Evolutionary conservation across 2,888 invertebrate genomes (phyloP).

Genomic region (Drosophila longiperda): DNA sequence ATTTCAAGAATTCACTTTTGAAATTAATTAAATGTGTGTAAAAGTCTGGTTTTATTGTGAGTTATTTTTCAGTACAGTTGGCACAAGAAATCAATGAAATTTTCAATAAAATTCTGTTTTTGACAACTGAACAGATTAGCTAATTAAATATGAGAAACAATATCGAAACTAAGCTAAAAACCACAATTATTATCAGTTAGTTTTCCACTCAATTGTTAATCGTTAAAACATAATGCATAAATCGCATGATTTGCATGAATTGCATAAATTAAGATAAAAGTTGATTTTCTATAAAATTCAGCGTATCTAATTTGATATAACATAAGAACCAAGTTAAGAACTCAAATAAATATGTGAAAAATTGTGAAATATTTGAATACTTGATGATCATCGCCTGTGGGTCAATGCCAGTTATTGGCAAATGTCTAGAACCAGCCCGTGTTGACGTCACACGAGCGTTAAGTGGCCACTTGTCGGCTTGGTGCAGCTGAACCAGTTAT

Average conservation of each 20-base stretch:
- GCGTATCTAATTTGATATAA: not conserved
- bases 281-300: not conserved
- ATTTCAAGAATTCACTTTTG: slow-evolving; percentile 7
- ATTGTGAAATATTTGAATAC: slow-evolving; percentile 3
- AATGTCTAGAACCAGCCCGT: slow-evolving; percentile 40
- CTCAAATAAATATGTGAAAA: slow-evolving; percentile 11
- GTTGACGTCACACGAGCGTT: slow-evolving; percentile 47
- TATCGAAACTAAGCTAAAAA: not conserved
- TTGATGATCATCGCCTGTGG: slow-evolving; percentile 28
- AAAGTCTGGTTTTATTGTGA: not conserved
- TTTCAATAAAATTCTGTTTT: not conserved
- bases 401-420: slow-evolving; percentile 49
- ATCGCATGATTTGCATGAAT: not conserved
- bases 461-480: slow-evolving; percentile 14
- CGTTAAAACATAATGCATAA: slow-evolving; percentile 2
- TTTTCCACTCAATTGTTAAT: not conserved
- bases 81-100: no score
- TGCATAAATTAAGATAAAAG: not conserved
- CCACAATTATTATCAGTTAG: not conserved
- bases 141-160: not conserved
- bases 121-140: not conserved
- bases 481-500: slow-evolving; percentile 39
- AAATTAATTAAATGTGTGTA: not conserved
- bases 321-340: not conserved
- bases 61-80: not conserved